These are phyloP conservation scores for Hydractinia symbiolongicarpus DNA, from an alignment of 30 jellyfish, hydroid and myxozoan genomes.

Conservation along the genomic window DNA sequence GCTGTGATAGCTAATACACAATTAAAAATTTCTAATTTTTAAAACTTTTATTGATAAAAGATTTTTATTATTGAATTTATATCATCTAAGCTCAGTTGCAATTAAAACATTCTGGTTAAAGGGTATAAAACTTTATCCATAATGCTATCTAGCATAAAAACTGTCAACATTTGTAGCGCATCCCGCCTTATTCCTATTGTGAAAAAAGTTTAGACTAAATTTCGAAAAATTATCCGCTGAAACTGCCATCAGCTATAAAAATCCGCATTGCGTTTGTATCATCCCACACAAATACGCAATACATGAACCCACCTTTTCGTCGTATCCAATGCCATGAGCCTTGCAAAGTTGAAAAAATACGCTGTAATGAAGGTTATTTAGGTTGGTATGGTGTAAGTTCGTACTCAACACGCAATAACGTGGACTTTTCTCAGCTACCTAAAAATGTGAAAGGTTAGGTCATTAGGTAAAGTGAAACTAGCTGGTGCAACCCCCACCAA, in stretches of 20 bases:
- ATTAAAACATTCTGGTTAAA: too few species aligned
- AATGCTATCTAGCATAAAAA: too few species aligned
- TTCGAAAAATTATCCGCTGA: not conserved
- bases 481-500: not conserved
- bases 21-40: too few species aligned
- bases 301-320: constrained; percentile 40
- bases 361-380: constrained; percentile 69
- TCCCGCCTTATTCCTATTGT: too few species aligned
- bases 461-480: not conserved
- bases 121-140: too few species aligned
- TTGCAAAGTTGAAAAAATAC: constrained; percentile 88
- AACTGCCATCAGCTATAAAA: not conserved
- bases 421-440: not conserved
- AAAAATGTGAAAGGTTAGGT: not conserved
- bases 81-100: too few species aligned
- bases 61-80: too few species aligned
- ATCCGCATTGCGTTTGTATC: not conserved
- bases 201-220: not conserved
- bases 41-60: too few species aligned
- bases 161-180: too few species aligned
- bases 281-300: not conserved
- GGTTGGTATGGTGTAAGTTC: constrained; percentile 53
- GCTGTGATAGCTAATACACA: too few species aligned
- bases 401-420: constrained; percentile 50
- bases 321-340: constrained; percentile 83